Base-by-base conservation (phyloP, 2,113 vertebrate species). In the Taurulus bubalis region DNA sequence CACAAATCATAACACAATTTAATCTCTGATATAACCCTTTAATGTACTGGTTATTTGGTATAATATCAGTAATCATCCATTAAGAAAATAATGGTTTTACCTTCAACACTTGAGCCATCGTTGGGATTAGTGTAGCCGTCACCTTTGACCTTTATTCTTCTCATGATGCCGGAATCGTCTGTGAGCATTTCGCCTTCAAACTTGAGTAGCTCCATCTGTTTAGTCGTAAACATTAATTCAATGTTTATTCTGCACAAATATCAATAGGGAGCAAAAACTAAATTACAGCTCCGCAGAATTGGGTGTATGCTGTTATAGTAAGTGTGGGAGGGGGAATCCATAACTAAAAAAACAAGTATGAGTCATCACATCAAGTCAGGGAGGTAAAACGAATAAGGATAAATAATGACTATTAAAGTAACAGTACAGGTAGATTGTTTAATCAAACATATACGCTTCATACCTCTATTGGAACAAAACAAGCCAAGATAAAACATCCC, bases 131-230 rank as follows among this genome's bases (percentile, higher is more conserved):
- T 95, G 80, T 96, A 98, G 42, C 98, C 97, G 53, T 98, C 97
- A 40, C 98, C 98, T 91, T 97, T 99, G 87, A 92, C 94, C 85
- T 96, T 98, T 92, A 98, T 99, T 94, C 98, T 96, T 60, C 97
- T 95, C 38, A 97, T 88, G 70, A 99, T 96, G 72, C 98, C 98
- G 8, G 96, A 95, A 42, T 99, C 98, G 47, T 96, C 95, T 89
- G 96, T 97, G 66, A 99, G 95, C 84, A 93, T 91, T 90, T 99
- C 97, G 6, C 97, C 98, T 93, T 96, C 96, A 92, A 98, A 99
- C 89, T 94, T 96, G 73, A 99, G 95, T 18, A 99, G 93, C 87
- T 99, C 97, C 15, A 99, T 95, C 98, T 99, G 84, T 75, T 74
- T 74, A 16, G 30, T 56, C n/a, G 38, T 1, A 58, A 75, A 83